These are phyloP conservation scores for Oligia strigilis DNA, from an alignment of 2,888 invertebrate species.

Conservation along the genomic window DNA sequence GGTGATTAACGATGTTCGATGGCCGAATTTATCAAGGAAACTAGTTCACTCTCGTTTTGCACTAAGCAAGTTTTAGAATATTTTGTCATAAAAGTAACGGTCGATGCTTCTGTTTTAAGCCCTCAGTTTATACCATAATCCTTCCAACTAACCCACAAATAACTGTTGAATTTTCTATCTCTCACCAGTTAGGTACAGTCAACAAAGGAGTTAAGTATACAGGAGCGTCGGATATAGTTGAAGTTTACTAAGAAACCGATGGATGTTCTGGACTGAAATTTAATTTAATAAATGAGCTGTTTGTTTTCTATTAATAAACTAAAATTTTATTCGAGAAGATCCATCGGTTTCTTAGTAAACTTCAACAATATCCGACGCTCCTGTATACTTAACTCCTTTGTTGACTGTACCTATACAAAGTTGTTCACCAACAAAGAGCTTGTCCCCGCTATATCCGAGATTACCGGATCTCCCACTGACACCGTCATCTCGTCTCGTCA, in stretches of 20 bases:
- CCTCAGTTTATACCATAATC: background rate
- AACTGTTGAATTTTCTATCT: background rate
- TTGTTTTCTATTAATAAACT: no score
- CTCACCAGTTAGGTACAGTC: background rate
- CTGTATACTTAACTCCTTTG: no score
- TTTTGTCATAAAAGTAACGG: background rate
- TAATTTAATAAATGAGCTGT: no score
- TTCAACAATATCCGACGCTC: no score
- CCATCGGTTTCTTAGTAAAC: no score
- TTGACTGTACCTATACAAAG: conserved; percentile 9
- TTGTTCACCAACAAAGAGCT: conserved; percentile 43
- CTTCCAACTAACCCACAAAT: background rate
- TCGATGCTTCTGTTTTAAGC: background rate
- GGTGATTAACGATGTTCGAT: conserved; percentile 15
- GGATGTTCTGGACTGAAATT: no score
- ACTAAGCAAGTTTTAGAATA: background rate
- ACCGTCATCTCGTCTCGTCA: conserved; percentile 67
- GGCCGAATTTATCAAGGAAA: conserved; percentile 30
- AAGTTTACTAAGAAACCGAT: no score
- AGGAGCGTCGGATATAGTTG: no score
- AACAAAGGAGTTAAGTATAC: no score
- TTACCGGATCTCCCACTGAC: conserved; percentile 71
- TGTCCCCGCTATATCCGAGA: conserved; percentile 63
- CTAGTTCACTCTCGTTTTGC: background rate
- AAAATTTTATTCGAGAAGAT: no score